phyloP scores from a whole-genome alignment of 1,140 invertebrate species.

The Zaprionus gabonicus region DNA sequence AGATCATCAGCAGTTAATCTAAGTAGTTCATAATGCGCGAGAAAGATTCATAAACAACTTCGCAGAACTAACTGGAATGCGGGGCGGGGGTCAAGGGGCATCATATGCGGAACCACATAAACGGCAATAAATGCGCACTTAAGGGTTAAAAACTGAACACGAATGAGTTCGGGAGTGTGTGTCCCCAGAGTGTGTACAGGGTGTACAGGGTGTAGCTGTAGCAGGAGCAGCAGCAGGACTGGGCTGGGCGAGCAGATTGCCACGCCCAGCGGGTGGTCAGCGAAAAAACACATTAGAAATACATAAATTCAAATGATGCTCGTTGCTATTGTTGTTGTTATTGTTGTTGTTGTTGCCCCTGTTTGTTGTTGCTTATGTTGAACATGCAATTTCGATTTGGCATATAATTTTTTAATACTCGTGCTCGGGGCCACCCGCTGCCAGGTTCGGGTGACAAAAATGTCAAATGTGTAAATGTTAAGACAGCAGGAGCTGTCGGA shows the following conservation, averaged over 20 bases:
- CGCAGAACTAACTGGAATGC: conserved; percentile 33
- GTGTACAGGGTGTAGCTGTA: not conserved
- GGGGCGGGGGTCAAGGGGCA: conserved; percentile 28
- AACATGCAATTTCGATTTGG: conserved; percentile 82
- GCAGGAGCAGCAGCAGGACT: conserved; percentile 3
- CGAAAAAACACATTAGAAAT: conserved; percentile 59
- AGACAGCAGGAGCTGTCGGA: conserved; percentile 43
- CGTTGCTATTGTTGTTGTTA: conserved; percentile 23
- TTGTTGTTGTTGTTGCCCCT: conserved; percentile 34
- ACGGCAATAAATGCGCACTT: conserved; percentile 78
- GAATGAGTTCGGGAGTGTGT: not conserved
- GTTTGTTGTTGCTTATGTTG: conserved; percentile 68
- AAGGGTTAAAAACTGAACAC: conserved; percentile 67
- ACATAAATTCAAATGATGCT: conserved; percentile 58
- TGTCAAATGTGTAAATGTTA: conserved; percentile 71
- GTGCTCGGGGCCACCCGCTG: conserved; percentile 58
- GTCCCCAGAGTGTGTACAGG: not conserved
- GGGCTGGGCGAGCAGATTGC: conserved; percentile 60
- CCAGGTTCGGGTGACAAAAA: conserved; percentile 78
- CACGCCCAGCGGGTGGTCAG: conserved; percentile 61
- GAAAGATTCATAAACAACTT: conserved; percentile 72
- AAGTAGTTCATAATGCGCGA: conserved; percentile 61
- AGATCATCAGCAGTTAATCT: conserved; percentile 3
- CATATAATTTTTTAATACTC: conserved; percentile 80
- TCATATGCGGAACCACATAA: conserved; percentile 77